These are phyloP conservation scores for Camptogramma bilineatum DNA, from an alignment of 2,888 invertebrate species.

Conservation along the genomic window DNA sequence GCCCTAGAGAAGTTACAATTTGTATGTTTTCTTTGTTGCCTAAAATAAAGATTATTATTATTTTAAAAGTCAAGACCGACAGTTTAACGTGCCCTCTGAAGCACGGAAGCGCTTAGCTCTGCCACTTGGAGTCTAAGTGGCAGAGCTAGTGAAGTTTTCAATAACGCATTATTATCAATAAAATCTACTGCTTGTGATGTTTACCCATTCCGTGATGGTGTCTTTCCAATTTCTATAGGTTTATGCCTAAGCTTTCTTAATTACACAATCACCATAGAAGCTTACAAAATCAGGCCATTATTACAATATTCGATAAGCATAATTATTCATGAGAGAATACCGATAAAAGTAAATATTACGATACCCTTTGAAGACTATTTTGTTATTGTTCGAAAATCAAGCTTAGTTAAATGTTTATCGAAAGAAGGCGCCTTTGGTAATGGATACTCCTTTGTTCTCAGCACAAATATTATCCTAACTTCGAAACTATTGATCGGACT, in stretches of 20 bases:
- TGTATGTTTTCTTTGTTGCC: too few species aligned
- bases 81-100: too few species aligned
- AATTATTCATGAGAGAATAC: slow-evolving; percentile 73
- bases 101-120: too few species aligned
- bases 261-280: slow-evolving; percentile 57
- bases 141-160: too few species aligned
- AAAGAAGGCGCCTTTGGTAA: slow-evolving; percentile 14
- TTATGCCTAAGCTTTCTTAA: slow-evolving; percentile 60
- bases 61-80: too few species aligned
- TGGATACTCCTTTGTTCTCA: neutral
- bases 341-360: slow-evolving; percentile 63
- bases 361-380: slow-evolving; percentile 52
- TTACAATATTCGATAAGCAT: slow-evolving; percentile 57
- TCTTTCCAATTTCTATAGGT: slow-evolving; percentile 53
- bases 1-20: too few species aligned
- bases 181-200: slow-evolving; percentile 10
- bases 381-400: slow-evolving; percentile 41
- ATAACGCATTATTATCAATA: neutral
- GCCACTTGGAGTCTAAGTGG: too few species aligned
- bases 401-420: slow-evolving; percentile 39
- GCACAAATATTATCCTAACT: neutral
- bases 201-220: slow-evolving; percentile 12
- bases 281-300: slow-evolving; percentile 61
- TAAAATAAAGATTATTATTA: too few species aligned
- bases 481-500: neutral